These are phyloP conservation scores for Agonopterix heracliana DNA, from an alignment of 2,888 invertebrate species.

Conservation along the genomic window DNA sequence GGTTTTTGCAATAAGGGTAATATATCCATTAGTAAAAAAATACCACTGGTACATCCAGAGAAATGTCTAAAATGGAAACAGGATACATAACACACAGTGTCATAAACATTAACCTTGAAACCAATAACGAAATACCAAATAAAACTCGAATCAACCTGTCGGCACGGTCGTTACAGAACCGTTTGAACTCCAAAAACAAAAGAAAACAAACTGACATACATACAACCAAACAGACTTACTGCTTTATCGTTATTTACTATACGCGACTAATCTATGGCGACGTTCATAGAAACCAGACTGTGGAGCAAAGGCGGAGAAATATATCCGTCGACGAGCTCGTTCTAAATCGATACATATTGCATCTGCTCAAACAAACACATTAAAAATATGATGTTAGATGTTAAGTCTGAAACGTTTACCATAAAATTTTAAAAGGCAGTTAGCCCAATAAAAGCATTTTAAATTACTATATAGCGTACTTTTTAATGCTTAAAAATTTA, in stretches of 20 bases:
- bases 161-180: conserved; percentile 20
- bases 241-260: conserved; percentile 52
- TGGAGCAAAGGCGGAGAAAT: conserved; percentile 23
- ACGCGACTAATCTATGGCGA: conserved; percentile 55
- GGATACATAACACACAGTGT: background rate
- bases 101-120: conserved; percentile 43
- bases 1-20: no score
- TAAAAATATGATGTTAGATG: conserved; percentile 30
- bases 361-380: conserved; percentile 48
- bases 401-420: conserved; percentile 2
- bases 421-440: conserved; percentile 4
- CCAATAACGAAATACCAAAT: conserved; percentile 28
- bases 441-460: conserved; percentile 4
- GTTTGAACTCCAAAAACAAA: conserved; percentile 20
- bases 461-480: background rate
- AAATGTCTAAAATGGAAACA: no score
- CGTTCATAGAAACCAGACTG: conserved; percentile 55
- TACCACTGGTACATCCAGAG: no score
- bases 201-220: conserved; percentile 51
- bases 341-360: conserved; percentile 13
- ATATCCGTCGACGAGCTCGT: conserved; percentile 44
- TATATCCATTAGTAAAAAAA: no score
- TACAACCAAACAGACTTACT: conserved; percentile 40
- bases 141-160: conserved; percentile 32
- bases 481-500: conserved; percentile 2